Conservation (phyloP, 2,113 vertebrate genomes). For the Romanogobio albipinnatus region DNA sequence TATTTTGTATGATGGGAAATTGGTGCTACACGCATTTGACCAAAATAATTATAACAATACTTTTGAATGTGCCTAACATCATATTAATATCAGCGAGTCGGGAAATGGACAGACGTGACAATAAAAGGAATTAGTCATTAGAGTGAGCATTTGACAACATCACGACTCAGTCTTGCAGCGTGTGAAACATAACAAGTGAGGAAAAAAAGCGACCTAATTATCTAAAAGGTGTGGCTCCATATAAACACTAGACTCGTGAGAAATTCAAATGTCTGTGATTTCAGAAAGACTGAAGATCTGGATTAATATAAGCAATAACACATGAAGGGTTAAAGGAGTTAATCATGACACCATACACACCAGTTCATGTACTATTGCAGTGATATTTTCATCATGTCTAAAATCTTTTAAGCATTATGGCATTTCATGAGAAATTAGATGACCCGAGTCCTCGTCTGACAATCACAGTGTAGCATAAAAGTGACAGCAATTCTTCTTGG, state of each 20-base stretch:
- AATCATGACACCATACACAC: neutral
- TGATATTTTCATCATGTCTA: neutral
- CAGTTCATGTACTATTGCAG: neutral
- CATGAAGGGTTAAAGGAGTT: neutral
- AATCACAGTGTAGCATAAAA: neutral
- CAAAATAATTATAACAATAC: neutral
- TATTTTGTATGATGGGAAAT: neutral
- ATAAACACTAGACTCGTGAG: neutral
- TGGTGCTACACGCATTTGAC: neutral
- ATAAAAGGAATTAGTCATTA: slow-evolving; percentile 27
- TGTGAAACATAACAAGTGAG: slow-evolving; percentile 6
- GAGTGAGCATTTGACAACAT: slow-evolving; percentile 18
- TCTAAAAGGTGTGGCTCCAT: neutral
- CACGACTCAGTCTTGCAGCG: slow-evolving; percentile 14
- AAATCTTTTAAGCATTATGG: neutral
- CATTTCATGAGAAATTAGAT: neutral
- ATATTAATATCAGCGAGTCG: neutral
- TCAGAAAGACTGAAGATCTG: slow-evolving; percentile 9
- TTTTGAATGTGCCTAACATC: too few species aligned
- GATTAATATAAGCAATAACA: neutral
- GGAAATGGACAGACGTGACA: neutral
- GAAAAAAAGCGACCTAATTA: neutral
- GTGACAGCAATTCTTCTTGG: neutral
- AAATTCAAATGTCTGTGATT: neutral
- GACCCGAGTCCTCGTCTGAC: neutral